A percentile compares a stretch with the other conserved stretches of the same genome.
phyloP scores from a whole-genome alignment of 2,888 invertebrate genomes.

The Bugulina stolonifera region DNA sequence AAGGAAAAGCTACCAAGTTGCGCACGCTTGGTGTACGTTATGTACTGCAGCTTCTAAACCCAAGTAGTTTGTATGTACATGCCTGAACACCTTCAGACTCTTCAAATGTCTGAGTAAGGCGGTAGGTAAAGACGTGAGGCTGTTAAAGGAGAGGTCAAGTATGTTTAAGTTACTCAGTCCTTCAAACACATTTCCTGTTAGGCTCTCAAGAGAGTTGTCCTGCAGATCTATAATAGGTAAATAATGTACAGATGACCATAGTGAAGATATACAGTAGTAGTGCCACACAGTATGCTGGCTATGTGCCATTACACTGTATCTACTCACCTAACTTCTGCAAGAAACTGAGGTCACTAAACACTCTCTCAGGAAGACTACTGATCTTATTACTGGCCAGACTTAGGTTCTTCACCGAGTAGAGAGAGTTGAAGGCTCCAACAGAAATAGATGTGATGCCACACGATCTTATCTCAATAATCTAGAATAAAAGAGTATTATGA shows the following conservation, averaged over 20 bases:
- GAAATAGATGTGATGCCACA: not conserved
- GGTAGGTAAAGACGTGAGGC: not conserved
- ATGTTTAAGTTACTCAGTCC: not conserved
- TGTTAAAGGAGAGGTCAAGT: conserved; percentile 6
- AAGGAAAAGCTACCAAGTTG: no score
- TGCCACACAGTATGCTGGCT: no score
- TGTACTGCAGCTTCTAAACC: not conserved
- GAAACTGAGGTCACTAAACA: not conserved
- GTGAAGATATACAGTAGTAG: no score
- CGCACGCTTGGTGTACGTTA: not conserved
- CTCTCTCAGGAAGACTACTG: not conserved
- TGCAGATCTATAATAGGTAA: not conserved
- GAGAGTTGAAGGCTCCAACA: not conserved
- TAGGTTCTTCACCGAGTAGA: not conserved
- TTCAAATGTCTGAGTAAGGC: not conserved
- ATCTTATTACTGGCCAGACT: conserved; percentile 9
- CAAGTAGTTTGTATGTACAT: not conserved
- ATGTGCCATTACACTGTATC: no score
- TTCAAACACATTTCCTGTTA: conserved; percentile 4
- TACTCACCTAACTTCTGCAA: not conserved
- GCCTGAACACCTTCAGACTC: not conserved
- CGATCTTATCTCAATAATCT: not conserved
- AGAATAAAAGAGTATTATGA: not conserved
- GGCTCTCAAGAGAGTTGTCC: not conserved
- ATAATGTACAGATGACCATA: no score